A percentile compares a stretch with the other conserved stretches of the same genome.
Evolutionary conservation across 1,140 invertebrate genomes (phyloP).

Genomic region (Pemphigus obesinymphae): DNA sequence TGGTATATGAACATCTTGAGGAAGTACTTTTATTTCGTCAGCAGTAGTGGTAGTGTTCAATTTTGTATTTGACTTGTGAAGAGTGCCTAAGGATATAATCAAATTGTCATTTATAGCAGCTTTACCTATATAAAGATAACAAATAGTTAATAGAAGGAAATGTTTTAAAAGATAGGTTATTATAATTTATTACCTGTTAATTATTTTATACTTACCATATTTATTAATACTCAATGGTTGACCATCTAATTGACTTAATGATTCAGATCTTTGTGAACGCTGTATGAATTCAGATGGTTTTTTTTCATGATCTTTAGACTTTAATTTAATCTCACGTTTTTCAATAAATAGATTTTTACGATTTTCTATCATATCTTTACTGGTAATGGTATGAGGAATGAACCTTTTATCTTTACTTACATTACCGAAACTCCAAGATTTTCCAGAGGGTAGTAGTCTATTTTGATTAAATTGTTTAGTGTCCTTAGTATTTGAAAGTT

Average conservation of each 20-base stretch:
- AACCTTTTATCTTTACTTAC: neutral
- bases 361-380: neutral
- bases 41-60: neutral
- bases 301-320: neutral
- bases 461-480: neutral
- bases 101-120: neutral
- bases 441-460: neutral
- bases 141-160: neutral
- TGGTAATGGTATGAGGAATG: conserved; percentile 7
- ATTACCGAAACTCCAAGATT: neutral
- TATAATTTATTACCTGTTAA: no score
- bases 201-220: conserved; percentile 3
- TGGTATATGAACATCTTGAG: neutral
- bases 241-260: neutral
- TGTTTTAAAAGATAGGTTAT: no score
- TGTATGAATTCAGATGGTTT: neutral
- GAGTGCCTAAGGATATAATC: neutral
- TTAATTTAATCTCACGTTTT: neutral
- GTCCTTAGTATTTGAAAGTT: neutral
- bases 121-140: neutral
- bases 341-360: neutral
- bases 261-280: neutral
- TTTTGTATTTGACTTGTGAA: neutral
- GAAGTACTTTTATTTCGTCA: neutral
- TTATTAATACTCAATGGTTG: neutral